Percentiles rank a stretch among this genome's conserved stretches.
These are phyloP conservation scores for Stictonetta naevosa DNA, from an alignment of 2,113 vertebrate genomes.

Conservation along the genomic window DNA sequence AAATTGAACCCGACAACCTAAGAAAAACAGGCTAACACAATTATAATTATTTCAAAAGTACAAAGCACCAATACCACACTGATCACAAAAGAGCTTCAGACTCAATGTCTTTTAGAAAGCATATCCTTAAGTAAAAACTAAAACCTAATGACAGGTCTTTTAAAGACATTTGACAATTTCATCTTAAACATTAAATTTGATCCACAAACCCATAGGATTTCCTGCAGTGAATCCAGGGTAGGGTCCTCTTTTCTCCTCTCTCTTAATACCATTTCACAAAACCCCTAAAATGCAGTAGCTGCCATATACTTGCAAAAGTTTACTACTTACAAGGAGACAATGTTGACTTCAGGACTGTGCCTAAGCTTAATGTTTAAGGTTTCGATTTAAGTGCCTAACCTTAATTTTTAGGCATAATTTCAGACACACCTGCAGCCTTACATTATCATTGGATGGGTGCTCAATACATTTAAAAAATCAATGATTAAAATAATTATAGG, in stretches of 20 bases:
- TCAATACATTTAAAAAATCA: not conserved
- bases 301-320: not conserved
- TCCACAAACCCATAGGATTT: not conserved
- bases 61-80: not conserved
- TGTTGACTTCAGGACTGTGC: not conserved
- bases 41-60: not conserved
- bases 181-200: not conserved
- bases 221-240: not conserved
- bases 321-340: not conserved
- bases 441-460: not conserved
- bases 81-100: not conserved
- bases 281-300: not conserved
- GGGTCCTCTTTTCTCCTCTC: not conserved
- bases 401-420: not conserved
- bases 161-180: not conserved
- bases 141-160: not conserved
- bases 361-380: not conserved
- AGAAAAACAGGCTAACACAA: not conserved
- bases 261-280: not conserved
- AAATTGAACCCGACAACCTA: not conserved
- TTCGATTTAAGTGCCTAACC: not conserved
- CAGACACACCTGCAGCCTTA: constrained; percentile 11
- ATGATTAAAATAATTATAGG: constrained; percentile 28
- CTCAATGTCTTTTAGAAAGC: not conserved
- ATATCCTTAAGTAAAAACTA: not conserved